Conservation (phyloP, 2,797 vertebrate species). For the Poecilia wingei region DNA sequence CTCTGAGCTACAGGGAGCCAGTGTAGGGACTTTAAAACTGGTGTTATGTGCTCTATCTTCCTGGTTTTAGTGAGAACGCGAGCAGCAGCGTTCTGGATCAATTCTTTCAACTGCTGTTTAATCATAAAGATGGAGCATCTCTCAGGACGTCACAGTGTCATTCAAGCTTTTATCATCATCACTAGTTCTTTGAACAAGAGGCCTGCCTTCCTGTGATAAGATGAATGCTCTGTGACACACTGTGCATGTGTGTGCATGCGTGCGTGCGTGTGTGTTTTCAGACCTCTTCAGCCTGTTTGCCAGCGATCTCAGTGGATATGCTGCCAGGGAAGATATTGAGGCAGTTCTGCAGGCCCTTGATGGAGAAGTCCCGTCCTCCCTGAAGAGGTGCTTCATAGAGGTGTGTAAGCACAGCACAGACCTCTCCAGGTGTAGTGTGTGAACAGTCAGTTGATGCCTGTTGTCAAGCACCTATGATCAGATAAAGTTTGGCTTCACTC, state of each 20-base stretch:
- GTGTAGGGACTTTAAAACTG: too few species aligned
- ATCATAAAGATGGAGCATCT: background rate
- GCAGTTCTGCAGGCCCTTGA: conserved; percentile 91
- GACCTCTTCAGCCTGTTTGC: conserved; percentile 99
- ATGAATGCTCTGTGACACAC: conserved; percentile 8
- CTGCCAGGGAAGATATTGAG: conserved; percentile 95
- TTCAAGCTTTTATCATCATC: conserved; percentile 11
- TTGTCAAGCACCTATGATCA: background rate
- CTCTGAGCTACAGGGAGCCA: too few species aligned
- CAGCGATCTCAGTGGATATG: conserved; percentile 92
- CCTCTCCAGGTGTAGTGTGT: background rate
- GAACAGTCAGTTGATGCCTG: background rate
- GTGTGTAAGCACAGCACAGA: conserved; percentile 70
- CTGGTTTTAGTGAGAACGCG: too few species aligned
- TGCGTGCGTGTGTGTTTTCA: conserved; percentile 56
- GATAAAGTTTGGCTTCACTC: background rate
- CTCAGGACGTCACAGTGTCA: conserved; percentile 7
- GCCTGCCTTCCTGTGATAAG: conserved; percentile 56
- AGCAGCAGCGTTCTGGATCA: too few species aligned
- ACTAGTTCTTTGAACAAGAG: background rate
- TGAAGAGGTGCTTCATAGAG: conserved; percentile 95
- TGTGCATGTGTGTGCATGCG: conserved; percentile 4
- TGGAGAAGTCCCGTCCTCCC: conserved; percentile 90
- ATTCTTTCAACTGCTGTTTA: background rate
- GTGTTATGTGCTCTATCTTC: too few species aligned